Base-by-base conservation (phyloP, 2,888 invertebrate genomes). In the Stramonita haemastoma region DNA sequence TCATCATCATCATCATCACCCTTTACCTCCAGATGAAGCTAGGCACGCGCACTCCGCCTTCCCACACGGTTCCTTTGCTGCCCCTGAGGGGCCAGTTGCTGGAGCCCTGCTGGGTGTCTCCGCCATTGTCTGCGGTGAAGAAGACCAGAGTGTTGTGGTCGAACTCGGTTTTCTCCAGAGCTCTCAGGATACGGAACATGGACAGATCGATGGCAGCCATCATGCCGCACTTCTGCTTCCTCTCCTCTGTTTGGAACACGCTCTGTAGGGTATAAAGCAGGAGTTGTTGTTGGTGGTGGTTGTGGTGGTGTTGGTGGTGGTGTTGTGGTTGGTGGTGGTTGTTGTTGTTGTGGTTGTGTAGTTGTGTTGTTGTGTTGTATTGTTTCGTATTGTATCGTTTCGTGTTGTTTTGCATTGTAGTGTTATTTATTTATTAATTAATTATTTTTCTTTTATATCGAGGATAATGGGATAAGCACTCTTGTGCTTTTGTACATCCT, bases 61-160 rank as follows among this genome's bases (percentile, higher is more conserved):
- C 84, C 84, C 84, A 84, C 84, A 84, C 84, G 29, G n/a, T 57
- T 13, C 84, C 84, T 57, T 36, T 84, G 84, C 29, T 84, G 13
- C 57, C 84, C 17, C 84, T 34, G 15, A 84, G 84, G 15, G 84
- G 84, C 56, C 57, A 57, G 84, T 84, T 84, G 84, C 84, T 84
- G 84, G 84, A 84, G 29, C 84, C 84, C 13, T 29, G 84, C 36
- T 84, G 36, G 36, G 56, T 29, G 57, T 84, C 84, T 6, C 84
- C 84, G 11, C 84, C 66, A 19, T 0, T 66, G 66, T 22, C 26
- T 11, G 22, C 15, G 4, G 22, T 66, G 26, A 19, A 66, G 26
- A 26, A 22, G 4, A 26, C 19, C 66, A 66, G 22, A 66, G 66
- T 66, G 66, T 66, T 66, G 26, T 17, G 22, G 19, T 4, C 5